Conservation (phyloP, 2,797 vertebrate species). For the Halcyon chelicuti region DNA sequence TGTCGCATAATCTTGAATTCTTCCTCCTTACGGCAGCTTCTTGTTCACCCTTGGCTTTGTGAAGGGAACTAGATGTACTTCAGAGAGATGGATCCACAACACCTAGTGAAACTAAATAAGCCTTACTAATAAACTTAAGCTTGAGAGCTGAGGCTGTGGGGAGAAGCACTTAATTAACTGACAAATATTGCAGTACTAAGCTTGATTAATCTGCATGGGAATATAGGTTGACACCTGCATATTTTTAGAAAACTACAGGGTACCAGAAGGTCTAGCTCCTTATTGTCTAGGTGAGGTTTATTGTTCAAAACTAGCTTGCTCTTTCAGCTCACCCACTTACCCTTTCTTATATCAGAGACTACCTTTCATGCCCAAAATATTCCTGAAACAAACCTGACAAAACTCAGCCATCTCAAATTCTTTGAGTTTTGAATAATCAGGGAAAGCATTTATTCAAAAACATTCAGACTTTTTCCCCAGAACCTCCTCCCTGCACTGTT, state of each 20-base stretch:
- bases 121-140: background rate
- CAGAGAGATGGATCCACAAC: background rate
- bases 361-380: background rate
- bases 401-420: background rate
- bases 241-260: background rate
- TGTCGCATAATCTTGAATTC: constrained; percentile 24
- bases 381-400: background rate
- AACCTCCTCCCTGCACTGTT: background rate
- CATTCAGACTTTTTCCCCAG: background rate
- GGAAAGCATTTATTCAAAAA: background rate
- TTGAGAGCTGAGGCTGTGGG: background rate
- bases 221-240: background rate
- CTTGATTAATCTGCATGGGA: background rate
- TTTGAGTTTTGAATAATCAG: background rate
- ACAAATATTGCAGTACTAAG: background rate
- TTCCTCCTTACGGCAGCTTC: constrained; percentile 25
- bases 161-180: background rate
- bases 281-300: background rate
- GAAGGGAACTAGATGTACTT: constrained; percentile 36
- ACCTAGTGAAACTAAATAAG: background rate
- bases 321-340: background rate
- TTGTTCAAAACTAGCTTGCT: background rate
- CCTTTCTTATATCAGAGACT: background rate
- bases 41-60: background rate
- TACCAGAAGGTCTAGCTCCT: background rate